A percentile compares a stretch with the other conserved stretches of the same genome.
These are phyloP conservation scores for Gobius niger DNA, from an alignment of 2,113 vertebrate species.

Conservation along the genomic window DNA sequence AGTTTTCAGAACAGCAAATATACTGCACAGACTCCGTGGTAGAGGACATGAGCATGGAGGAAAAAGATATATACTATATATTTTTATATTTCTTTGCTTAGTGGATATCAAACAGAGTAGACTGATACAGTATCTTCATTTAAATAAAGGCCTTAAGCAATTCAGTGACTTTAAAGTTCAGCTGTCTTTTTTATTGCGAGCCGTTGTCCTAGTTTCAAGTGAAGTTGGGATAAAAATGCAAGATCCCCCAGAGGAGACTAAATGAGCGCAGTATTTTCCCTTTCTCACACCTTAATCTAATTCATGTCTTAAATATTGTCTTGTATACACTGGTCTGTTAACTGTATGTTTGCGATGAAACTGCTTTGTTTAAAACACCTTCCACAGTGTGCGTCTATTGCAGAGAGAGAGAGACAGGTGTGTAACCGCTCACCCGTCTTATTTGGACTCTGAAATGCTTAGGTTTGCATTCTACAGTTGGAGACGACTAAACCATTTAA, in stretches of 20 bases:
- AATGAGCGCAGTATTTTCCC: neutral
- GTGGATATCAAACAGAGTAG: too few species aligned
- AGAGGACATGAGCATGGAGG: too few species aligned
- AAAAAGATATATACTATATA: too few species aligned
- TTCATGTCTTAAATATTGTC: neutral
- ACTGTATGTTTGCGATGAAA: slow-evolving; percentile 2
- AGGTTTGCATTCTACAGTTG: neutral
- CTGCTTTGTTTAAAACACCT: neutral
- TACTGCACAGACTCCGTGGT: too few species aligned
- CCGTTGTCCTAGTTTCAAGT: slow-evolving; percentile 47
- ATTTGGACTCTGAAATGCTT: neutral
- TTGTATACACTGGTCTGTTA: slow-evolving; percentile 10
- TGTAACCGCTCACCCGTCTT: neutral
- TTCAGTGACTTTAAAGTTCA: slow-evolving; percentile 64
- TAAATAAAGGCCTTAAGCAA: slow-evolving; percentile 18
- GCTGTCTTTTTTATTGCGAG: slow-evolving; percentile 29
- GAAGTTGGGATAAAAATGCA: slow-evolving; percentile 54
- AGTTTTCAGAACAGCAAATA: neutral
- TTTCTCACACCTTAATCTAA: neutral
- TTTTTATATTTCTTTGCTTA: too few species aligned
- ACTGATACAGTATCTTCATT: neutral
- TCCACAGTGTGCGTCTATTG: neutral
- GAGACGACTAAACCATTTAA: slow-evolving; percentile 10
- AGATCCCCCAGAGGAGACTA: slow-evolving; percentile 25
- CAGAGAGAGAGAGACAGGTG: neutral